These are phyloP conservation scores for Zingel zingel DNA, from an alignment of 2,113 vertebrate species.

Conservation along the genomic window DNA sequence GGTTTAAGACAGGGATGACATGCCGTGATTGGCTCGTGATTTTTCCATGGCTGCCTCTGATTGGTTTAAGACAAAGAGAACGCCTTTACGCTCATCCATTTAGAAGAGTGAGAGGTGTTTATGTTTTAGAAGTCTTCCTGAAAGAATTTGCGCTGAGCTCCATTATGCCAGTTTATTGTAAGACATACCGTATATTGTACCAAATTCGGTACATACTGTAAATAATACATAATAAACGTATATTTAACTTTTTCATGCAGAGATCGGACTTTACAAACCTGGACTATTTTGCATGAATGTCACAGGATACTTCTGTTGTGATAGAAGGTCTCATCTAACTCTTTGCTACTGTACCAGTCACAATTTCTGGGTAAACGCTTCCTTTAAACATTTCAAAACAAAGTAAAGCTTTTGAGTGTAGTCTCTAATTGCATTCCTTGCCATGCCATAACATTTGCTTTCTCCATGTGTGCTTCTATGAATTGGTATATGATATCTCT, in stretches of 20 bases:
- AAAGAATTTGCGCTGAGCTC: too few relatives aligned
- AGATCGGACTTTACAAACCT: not conserved
- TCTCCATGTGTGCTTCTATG: conserved; percentile 57
- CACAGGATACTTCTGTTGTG: not conserved
- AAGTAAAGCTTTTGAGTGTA: conserved; percentile 25
- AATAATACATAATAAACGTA: too few relatives aligned
- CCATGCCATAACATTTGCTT: conserved; percentile 19
- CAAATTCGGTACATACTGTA: not conserved
- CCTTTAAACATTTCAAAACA: not conserved
- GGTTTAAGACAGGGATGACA: too few relatives aligned
- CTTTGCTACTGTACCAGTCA: not conserved
- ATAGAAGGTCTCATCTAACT: not conserved
- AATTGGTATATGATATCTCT: conserved; percentile 56
- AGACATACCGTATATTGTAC: not conserved
- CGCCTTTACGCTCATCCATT: too few relatives aligned
- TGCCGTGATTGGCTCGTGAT: too few relatives aligned
- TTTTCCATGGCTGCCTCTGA: too few relatives aligned
- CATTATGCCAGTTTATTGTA: not conserved
- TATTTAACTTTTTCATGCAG: too few relatives aligned
- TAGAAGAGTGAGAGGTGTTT: too few relatives aligned
- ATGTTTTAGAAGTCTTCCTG: too few relatives aligned
- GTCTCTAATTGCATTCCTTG: not conserved
- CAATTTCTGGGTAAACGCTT: not conserved
- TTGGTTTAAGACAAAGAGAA: too few relatives aligned
- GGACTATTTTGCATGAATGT: not conserved